Percentiles rank a stretch among this genome's conserved stretches.
These are phyloP conservation scores for Gastrophysa polygoni DNA, from an alignment of 2,888 invertebrate genomes.

Conservation along the genomic window DNA sequence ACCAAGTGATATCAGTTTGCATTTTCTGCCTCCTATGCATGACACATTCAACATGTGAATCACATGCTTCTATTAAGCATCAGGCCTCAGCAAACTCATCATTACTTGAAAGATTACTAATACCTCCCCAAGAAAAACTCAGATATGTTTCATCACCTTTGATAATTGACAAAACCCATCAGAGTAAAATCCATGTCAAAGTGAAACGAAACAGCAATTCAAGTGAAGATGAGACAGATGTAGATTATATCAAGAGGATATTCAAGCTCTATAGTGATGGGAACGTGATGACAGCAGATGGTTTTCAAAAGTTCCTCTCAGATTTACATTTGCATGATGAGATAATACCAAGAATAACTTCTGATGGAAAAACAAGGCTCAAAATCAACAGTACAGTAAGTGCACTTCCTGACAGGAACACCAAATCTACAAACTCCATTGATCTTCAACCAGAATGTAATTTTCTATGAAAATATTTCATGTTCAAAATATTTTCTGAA, in stretches of 20 bases:
- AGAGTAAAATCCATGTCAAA: not conserved
- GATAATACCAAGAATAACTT: not conserved
- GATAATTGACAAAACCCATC: not conserved
- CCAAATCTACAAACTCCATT: too few relatives aligned
- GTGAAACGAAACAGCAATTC: constrained; percentile 34
- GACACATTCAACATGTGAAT: constrained; percentile 75
- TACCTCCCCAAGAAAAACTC: not conserved
- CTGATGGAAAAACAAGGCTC: not conserved
- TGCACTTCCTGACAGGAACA: not conserved
- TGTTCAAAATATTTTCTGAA: too few relatives aligned
- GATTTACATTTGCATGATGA: constrained; percentile 45
- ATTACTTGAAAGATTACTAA: not conserved
- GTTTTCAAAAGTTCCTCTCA: constrained; percentile 72
- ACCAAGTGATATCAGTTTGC: constrained; percentile 79
- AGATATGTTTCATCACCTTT: not conserved
- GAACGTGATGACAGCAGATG: constrained; percentile 67
- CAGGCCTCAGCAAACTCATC: not conserved
- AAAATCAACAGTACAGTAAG: not conserved
- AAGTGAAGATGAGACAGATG: constrained; percentile 38
- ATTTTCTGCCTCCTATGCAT: constrained; percentile 83
- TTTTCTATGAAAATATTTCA: too few relatives aligned
- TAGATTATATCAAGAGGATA: constrained; percentile 69
- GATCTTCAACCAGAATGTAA: too few relatives aligned
- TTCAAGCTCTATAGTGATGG: constrained; percentile 72
- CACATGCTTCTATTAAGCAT: constrained; percentile 62